Base-by-base conservation (phyloP, 2,113 vertebrate species). In the Muntiacus muntjak region DNA sequence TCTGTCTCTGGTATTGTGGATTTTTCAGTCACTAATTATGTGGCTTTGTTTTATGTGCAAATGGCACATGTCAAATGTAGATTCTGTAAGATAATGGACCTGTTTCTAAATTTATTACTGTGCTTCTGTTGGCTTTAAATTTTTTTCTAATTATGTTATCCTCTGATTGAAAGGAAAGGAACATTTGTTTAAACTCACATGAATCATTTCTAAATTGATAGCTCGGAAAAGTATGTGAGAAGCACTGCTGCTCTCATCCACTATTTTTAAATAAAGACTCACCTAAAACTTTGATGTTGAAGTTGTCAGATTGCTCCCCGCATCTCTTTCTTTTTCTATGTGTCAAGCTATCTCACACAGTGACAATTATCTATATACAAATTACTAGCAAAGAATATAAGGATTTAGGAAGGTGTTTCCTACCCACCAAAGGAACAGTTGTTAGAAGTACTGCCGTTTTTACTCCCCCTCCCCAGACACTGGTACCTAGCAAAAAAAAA, bases 81-180 rank as follows among this genome's bases (percentile, higher is more conserved):
- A 95, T 94, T 96, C 86, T 85, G 30, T 89, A 84, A 92, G 87
- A 96, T 95, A 94, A 96, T 62, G 7, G 86, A 62, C 52, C 92
- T 4, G 13, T 96, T 97, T 96, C 92, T 36, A 96, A 95, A 87
- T 87, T 58, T 52, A 96, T 90, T 96, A 83, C 33, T n/a, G 21
- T 62, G 57, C 25, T 94, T 97, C 55, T 87, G 6, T 45, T 97
- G 79, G 14, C 79, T 94, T 89, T 89, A 87, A 87, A 89, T 13
- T 85, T 91, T 94, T 83, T 91, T 94, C 71, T 91, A 94, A 97
- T 96, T 96, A 95, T 58, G 45, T 45, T 93, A 52, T 91, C 62
- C 50, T 93, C 54, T 93, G 26, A 64, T 71, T 60, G 28, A 86
- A 81, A 96, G 62, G n/a, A 95, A 87, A 91, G 28, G 1, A 55